phyloP scores from a whole-genome alignment of 37 sponge, comb jelly and placozoan species.

The Cliona cf. orientalis region DNA sequence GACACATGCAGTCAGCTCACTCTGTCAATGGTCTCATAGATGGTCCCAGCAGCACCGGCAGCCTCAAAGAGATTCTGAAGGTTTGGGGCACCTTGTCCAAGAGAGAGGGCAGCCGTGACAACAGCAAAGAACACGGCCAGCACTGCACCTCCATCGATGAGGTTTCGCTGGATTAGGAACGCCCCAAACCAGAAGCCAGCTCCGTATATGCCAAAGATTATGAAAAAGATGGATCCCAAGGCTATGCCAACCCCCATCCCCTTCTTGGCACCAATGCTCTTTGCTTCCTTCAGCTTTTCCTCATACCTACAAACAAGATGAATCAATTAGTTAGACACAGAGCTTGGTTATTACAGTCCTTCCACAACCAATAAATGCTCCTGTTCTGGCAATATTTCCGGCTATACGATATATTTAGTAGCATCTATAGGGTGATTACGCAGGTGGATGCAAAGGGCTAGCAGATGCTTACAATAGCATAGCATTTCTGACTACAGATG shows the following conservation, averaged over 20 bases:
- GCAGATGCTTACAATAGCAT: no score
- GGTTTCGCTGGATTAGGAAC: conserved; percentile 22
- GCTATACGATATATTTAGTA: background rate
- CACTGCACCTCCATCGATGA: conserved; percentile 18
- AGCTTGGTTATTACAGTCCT: background rate
- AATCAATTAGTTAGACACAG: background rate
- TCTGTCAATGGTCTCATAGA: conserved; percentile 75
- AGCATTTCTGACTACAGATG: no score
- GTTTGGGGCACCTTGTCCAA: conserved; percentile 81
- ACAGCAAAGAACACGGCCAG: conserved; percentile 70
- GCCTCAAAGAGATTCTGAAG: conserved; percentile 70
- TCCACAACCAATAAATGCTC: background rate
- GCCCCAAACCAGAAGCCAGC: conserved; percentile 59
- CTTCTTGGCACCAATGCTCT: conserved; percentile 52
- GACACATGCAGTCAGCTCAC: conserved; percentile 22
- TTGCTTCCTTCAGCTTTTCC: conserved; percentile 42
- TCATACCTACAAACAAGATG: conserved; percentile 28
- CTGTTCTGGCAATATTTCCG: no score
- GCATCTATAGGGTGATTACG: no score
- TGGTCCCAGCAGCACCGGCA: conserved; percentile 63
- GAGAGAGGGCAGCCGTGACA: conserved; percentile 68
- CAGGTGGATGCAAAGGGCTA: no score
- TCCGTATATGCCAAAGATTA: conserved; percentile 56
- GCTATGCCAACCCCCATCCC: conserved; percentile 25
- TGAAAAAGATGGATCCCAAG: conserved; percentile 35